phyloP scores from a whole-genome alignment of 2,888 invertebrate genomes.

The Candidula unifasciata region DNA sequence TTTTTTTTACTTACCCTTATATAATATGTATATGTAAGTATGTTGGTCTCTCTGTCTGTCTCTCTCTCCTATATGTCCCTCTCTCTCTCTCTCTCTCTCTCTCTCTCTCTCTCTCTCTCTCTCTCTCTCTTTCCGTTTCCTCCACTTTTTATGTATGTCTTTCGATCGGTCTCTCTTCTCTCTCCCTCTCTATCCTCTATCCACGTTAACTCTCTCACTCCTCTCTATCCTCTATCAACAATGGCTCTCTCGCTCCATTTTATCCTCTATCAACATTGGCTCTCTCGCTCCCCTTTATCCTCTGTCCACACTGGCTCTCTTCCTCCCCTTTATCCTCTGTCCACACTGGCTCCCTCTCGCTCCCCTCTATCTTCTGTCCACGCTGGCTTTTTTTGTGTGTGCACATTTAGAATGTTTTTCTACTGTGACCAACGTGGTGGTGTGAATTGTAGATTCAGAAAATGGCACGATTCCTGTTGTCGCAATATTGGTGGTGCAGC shows the following conservation, averaged over 20 bases:
- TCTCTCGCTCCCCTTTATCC: not conserved
- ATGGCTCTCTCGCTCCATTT: not conserved
- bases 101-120: not conserved
- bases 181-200: no score
- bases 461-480: no score
- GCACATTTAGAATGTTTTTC: no score
- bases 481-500: no score
- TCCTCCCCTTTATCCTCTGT: not conserved
- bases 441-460: no score
- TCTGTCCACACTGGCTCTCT: not conserved
- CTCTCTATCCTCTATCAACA: not conserved
- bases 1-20: no score
- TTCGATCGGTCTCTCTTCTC: not conserved
- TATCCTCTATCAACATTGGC: not conserved
- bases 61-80: not conserved
- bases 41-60: not conserved
- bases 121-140: not conserved
- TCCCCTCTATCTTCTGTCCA: no score
- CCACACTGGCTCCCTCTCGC: no score
- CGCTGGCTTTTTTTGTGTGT: no score
- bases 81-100: not conserved
- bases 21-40: not conserved
- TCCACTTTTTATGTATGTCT: no score
- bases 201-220: not conserved
- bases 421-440: no score